These are phyloP conservation scores for Malurus cyaneus DNA, from an alignment of 2,113 vertebrate genomes.

Conservation along the genomic window DNA sequence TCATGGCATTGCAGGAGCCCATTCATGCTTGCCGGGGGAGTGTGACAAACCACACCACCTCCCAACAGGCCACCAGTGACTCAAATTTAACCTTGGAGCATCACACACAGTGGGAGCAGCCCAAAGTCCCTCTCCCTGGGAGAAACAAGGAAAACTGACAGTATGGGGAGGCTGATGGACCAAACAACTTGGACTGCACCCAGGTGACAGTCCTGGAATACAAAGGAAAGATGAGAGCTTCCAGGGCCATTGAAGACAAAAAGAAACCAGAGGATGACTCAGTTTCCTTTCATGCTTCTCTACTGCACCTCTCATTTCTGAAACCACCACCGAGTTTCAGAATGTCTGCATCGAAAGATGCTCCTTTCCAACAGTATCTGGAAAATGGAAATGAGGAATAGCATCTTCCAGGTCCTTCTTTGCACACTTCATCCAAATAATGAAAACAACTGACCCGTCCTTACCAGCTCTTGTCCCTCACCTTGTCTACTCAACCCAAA, in stretches of 20 bases:
- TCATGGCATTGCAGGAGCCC: neutral
- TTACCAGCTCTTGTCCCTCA: neutral
- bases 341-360: neutral
- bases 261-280: neutral
- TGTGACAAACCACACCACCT: neutral
- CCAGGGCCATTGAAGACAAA: neutral
- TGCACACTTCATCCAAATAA: neutral
- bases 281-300: neutral
- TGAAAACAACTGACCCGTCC: neutral
- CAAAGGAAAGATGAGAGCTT: neutral
- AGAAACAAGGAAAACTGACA: neutral
- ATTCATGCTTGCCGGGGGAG: neutral
- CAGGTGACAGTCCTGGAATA: neutral
- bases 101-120: neutral
- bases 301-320: neutral
- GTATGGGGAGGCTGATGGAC: neutral
- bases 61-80: neutral
- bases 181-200: neutral
- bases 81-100: neutral
- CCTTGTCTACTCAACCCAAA: neutral
- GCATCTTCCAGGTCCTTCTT: neutral
- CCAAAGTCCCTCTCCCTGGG: neutral
- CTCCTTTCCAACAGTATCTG: neutral
- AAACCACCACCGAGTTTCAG: neutral
- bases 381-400: neutral